phyloP scores from a whole-genome alignment of 2,888 invertebrate species.

The Agrotis segetum region DNA sequence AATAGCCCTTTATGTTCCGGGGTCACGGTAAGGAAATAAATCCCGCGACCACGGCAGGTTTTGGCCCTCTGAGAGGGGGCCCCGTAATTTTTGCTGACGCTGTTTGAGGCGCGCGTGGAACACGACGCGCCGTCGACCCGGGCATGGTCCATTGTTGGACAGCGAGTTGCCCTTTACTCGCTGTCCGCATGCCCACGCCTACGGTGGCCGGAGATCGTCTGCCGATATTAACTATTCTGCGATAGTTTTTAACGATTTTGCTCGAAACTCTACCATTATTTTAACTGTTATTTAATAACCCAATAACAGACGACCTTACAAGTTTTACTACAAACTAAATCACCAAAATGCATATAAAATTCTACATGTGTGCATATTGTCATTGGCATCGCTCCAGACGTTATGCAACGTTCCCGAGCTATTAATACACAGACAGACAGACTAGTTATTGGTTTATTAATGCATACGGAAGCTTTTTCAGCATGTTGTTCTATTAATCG shows the following conservation, averaged over 20 bases:
- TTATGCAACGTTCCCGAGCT: conserved; percentile 60
- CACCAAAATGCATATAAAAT: conserved; percentile 40
- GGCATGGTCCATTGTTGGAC: no score
- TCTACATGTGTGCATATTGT: conserved; percentile 46
- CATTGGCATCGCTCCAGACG: conserved; percentile 60
- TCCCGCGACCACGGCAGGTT: no score
- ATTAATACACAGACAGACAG: conserved; percentile 63
- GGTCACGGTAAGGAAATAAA: no score
- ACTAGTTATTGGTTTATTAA: conserved; percentile 64
- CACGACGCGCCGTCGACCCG: no score
- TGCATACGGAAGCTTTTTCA: conserved; percentile 63
- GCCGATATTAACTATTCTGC: background rate
- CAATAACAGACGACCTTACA: conserved; percentile 16
- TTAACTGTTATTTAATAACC: conserved; percentile 6
- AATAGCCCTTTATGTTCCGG: no score
- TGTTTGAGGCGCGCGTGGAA: no score
- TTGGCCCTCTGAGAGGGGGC: no score
- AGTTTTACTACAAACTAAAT: conserved; percentile 42
- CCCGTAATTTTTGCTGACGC: no score
- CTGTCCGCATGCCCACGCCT: no score
- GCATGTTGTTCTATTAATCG: conserved; percentile 54
- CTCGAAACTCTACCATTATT: background rate
- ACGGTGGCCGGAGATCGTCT: no score
- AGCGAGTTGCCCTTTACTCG: no score
- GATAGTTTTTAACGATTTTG: background rate